Percentiles rank a stretch among this genome's conserved stretches.
These are phyloP conservation scores for Dendrolimus houi DNA, from an alignment of 2,888 invertebrate genomes.

Conservation along the genomic window DNA sequence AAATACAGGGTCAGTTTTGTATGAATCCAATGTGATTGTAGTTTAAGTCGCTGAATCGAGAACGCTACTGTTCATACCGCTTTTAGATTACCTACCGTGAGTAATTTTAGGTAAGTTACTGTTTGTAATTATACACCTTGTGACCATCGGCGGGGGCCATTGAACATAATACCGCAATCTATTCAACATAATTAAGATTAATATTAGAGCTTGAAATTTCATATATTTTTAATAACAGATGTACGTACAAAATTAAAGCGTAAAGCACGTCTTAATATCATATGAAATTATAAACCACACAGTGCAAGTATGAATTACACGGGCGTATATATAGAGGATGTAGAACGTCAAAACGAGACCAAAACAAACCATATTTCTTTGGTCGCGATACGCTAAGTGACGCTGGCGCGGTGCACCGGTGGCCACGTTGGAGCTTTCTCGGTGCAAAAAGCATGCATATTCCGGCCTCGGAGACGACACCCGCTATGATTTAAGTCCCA, in stretches of 20 bases:
- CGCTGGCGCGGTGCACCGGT: slow-evolving; percentile 30
- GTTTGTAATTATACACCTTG: slow-evolving; percentile 20
- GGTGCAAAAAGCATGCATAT: slow-evolving; percentile 52
- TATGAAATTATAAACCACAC: slow-evolving; percentile 18
- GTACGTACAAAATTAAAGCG: slow-evolving; percentile 12
- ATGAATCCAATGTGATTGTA: slow-evolving; percentile 76
- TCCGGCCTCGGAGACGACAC: slow-evolving; percentile 49
- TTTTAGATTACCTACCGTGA: slow-evolving; percentile 54
- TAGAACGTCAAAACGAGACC: slow-evolving; percentile 33
- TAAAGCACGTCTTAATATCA: slow-evolving; percentile 17
- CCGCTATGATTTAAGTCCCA: slow-evolving; percentile 61
- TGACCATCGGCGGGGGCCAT: slow-evolving; percentile 5
- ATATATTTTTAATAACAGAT: slow-evolving; percentile 19
- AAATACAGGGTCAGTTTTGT: slow-evolving; percentile 76
- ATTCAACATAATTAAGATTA: slow-evolving; percentile 7
- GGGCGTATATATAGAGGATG: slow-evolving; percentile 20
- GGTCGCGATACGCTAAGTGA: slow-evolving; percentile 34
- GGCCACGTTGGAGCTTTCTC: slow-evolving; percentile 38
- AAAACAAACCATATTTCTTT: slow-evolving; percentile 49
- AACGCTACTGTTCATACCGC: slow-evolving; percentile 62
- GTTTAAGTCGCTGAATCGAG: slow-evolving; percentile 65
- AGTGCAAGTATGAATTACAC: slow-evolving; percentile 23
- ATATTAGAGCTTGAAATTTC: slow-evolving; percentile 8
- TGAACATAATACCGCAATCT: slow-evolving; percentile 4
- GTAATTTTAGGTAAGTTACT: slow-evolving; percentile 60